Base-by-base conservation (phyloP, 1,140 invertebrate genomes). In the Drosophila santomea region DNA sequence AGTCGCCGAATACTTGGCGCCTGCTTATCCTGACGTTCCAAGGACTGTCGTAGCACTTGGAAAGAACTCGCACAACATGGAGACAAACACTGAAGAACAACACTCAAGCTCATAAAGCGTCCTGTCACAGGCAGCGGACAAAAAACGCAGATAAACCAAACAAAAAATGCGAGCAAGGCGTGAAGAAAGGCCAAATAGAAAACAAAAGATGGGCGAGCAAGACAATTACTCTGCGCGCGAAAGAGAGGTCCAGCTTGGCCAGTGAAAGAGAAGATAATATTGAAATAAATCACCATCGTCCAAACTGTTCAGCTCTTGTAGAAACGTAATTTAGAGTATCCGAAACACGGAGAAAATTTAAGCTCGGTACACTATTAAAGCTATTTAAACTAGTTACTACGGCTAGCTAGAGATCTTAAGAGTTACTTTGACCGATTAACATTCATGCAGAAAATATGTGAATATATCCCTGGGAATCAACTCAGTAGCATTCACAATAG, bases 61-160 rank as follows among this genome's bases (percentile, higher is more conserved):
- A 47, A 28, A 64, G 39, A 20, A 63, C 17, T 67, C 8, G 32
- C 35, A 28, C 32, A 43, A 66, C 38, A 28, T 47, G 41, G 35
- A 35, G 23, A 69, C 64, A 64, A 51, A 64, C 63, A 68, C 51
- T 45, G 57, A 54, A 63, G 66, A 68, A 52, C 64, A 71, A 55
- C 64, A 71, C 67, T 71, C 67, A 48, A 57, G 68, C 67, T 71
- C 67, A 71, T 71, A 71, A 71, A 71, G 64, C 54, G 64, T 63
- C 50, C 60, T 63, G 60, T 71, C 67, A 71, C 28, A 41, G 44
- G 36, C 67, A 71, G 67, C 28, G 64, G 32, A 17, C 64, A 71
- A 60, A 60, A 62, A 66, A 56, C 38, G 12, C 28, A 50, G n/a
- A 32, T 32, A 23, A 45, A 25, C 15, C 23, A 57, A 69, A 57